Evolutionary conservation across 1,140 invertebrate genomes (phyloP).

Genomic region (Lordiphosa mommai): DNA sequence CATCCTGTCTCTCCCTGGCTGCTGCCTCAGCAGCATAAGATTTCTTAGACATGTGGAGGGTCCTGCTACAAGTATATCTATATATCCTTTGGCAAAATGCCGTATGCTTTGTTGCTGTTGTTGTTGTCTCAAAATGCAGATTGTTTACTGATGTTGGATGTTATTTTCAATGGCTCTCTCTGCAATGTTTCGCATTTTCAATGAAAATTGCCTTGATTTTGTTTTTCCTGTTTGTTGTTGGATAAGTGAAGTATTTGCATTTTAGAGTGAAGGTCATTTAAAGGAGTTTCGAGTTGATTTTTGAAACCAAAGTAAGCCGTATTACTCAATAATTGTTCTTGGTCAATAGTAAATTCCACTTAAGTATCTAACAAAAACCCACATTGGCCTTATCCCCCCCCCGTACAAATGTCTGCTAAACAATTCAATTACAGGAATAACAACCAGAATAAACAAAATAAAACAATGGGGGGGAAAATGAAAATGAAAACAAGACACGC

Average conservation of each 20-base stretch:
- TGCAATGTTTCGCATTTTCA: slow-evolving; percentile 39
- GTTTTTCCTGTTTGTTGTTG: slow-evolving; percentile 1
- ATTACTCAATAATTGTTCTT: not conserved
- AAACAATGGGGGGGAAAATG: slow-evolving; percentile 23
- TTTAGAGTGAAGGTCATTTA: slow-evolving; percentile 4
- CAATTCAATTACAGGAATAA: slow-evolving; percentile 61
- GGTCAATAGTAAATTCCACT: not conserved
- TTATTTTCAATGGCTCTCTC: slow-evolving; percentile 53
- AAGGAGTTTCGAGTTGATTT: not conserved
- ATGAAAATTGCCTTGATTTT: slow-evolving; percentile 59
- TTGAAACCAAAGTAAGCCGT: too few species aligned
- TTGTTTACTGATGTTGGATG: slow-evolving; percentile 64
- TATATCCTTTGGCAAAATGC: slow-evolving; percentile 32
- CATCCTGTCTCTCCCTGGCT: not conserved
- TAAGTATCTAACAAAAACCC: too few species aligned
- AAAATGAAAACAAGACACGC: slow-evolving; percentile 63
- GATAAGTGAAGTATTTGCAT: slow-evolving; percentile 10
- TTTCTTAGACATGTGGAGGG: slow-evolving; percentile 28
- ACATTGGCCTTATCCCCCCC: slow-evolving; percentile 7
- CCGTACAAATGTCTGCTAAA: slow-evolving; percentile 12
- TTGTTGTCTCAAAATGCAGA: slow-evolving; percentile 53
- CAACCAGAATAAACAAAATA: slow-evolving; percentile 24
- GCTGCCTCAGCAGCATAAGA: slow-evolving; percentile 36
- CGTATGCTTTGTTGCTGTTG: slow-evolving; percentile 39
- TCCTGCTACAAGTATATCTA: slow-evolving; percentile 18